Evolutionary conservation across 2,888 invertebrate species (phyloP), one percentile per base, ranked within the genome.

Genomic region (Caradrina clavipalpis): DNA sequence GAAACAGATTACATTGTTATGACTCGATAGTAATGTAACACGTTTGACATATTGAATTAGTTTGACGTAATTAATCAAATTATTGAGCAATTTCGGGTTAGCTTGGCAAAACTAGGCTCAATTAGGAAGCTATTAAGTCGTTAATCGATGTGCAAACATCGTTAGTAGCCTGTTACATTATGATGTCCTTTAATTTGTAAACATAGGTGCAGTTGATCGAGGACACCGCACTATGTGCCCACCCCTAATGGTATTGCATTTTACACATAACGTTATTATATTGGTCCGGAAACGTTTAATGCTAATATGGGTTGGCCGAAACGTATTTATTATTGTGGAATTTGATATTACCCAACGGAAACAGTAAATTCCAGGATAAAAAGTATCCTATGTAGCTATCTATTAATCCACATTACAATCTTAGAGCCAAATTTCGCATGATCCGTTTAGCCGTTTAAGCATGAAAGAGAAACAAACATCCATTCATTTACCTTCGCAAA

Each of bases 121-220:
- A 49, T 50, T 35, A 56, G 8, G 11, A 39, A 53, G 15, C 13
- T 39, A 53, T 49, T 72, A 0, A 47, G 1, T 31, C 8, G 39
- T n/a, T 75, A 58, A 75, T 76, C 31, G 57, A 58, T 51, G 8
- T 7, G 47, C 39, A 76, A 76, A 76, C 76, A 58, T 67, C 68
- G n/a, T 53, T 53, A 47, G 11, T 0, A 57, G 13, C 47, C 11
- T 39, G 47, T 7, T 57, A 42, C 15, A 65, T 56, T 47, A 39
- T 64, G 47, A 56, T 22, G 22, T 19, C 2, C 0, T 22, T 17
- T 21, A 19, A 13, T 17, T 42, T 10, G 21, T 42, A 39, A 65
- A 57, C 10, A 53, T 42, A 49, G 71, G 76, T 39, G 53, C 21
- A 66, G 39, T 17, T 66, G 47, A 2, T 1, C 11, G 3, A 57